Evolutionary conservation across 1,140 invertebrate species (phyloP).

Genomic region (Diabrotica virgifera): DNA sequence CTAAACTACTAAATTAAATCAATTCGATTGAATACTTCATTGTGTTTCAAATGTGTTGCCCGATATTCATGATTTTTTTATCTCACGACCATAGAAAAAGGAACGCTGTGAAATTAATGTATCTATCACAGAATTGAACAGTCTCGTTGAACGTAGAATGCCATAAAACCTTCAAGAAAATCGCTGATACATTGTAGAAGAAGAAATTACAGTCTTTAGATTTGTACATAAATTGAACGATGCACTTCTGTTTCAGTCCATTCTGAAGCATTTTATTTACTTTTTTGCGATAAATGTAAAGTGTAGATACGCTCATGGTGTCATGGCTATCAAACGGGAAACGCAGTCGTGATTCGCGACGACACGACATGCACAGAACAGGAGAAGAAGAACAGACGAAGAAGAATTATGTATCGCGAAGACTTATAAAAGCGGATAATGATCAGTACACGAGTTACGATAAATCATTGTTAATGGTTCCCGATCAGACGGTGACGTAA

Average conservation of each 20-base stretch:
- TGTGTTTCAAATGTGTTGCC: no score
- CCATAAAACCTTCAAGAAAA: no score
- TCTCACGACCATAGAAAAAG: no score
- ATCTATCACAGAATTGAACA: no score
- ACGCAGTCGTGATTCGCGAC: conserved; percentile 1
- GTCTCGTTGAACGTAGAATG: no score
- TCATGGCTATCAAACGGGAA: neutral
- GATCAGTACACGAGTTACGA: neutral
- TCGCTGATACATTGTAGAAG: no score
- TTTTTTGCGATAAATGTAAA: neutral
- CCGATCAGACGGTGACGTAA: neutral
- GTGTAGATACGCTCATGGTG: neutral
- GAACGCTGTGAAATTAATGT: no score
- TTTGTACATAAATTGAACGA: neutral
- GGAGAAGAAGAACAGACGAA: neutral
- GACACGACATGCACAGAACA: conserved; percentile 1
- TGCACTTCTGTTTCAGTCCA: neutral
- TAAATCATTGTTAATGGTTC: conserved; percentile 3
- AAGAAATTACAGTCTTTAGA: no score
- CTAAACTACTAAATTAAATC: no score
- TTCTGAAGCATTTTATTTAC: neutral
- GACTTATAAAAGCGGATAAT: neutral
- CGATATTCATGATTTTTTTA: no score
- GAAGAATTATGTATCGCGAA: conserved; percentile 2
- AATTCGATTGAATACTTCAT: no score